Percentiles rank a stretch among this genome's conserved stretches.
Conservation (phyloP, 2,113 vertebrate species). For the Psettodes erumei region DNA sequence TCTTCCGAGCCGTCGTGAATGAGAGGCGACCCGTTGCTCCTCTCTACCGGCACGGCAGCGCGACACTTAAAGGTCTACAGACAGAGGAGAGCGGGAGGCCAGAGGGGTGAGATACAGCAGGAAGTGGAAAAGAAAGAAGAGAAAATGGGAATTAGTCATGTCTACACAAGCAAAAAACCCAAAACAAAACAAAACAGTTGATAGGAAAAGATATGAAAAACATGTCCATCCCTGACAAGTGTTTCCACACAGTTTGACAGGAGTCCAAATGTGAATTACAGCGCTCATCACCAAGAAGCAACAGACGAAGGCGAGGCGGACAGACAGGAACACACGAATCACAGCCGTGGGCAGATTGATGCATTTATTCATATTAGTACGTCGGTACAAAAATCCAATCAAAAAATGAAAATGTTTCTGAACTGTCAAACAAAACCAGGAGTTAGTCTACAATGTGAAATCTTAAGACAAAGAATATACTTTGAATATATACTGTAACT, state of each 20-base stretch:
- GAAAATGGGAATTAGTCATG: conserved; percentile 41
- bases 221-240: background rate
- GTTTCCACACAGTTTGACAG: background rate
- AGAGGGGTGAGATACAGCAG: background rate
- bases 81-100: conserved; percentile 29
- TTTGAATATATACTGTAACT: conserved; percentile 13
- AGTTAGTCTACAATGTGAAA: background rate
- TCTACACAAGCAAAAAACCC: conserved; percentile 13
- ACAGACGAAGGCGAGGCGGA: background rate
- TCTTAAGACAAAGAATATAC: conserved; percentile 15
- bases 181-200: background rate
- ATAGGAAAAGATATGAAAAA: conserved; percentile 1
- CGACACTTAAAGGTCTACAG: conserved; percentile 55
- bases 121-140: conserved; percentile 17
- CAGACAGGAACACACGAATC: conserved; percentile 16
- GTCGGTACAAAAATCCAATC: conserved; percentile 57
- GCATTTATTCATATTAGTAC: conserved; percentile 57
- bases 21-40: conserved; percentile 55
- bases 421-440: background rate
- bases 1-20: conserved; percentile 4
- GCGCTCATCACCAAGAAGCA: background rate
- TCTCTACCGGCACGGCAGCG: background rate
- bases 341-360: conserved; percentile 15
- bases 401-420: conserved; percentile 5
- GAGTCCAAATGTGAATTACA: background rate